Evolutionary conservation across 2,113 vertebrate genomes (phyloP).

Genomic region (Poecilia latipinna): DNA sequence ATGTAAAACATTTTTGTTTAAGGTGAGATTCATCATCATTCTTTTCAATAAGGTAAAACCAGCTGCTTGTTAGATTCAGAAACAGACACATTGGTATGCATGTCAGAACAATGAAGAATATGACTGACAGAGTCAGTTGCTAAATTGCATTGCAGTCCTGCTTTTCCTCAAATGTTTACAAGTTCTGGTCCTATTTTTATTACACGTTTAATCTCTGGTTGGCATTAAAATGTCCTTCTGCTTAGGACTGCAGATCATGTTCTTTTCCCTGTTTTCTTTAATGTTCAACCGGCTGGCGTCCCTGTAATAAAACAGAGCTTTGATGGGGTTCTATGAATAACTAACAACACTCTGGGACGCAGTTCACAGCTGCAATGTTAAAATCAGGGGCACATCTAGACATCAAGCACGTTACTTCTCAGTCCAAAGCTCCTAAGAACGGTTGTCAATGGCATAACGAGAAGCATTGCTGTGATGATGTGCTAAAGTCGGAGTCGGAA

Average conservation of each 20-base stretch:
- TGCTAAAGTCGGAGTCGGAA: too few relatives aligned
- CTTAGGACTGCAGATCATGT: not conserved
- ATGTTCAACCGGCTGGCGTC: not conserved
- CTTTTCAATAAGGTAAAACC: not conserved
- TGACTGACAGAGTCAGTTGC: not conserved
- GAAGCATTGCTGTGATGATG: too few relatives aligned
- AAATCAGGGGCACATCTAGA: too few relatives aligned
- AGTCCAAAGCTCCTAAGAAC: too few relatives aligned
- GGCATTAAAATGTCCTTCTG: not conserved
- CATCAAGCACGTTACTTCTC: too few relatives aligned
- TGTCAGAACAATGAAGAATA: conserved; percentile 3
- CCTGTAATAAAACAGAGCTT: not conserved
- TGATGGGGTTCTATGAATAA: not conserved
- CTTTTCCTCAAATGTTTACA: not conserved
- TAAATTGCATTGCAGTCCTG: not conserved
- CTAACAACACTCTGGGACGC: not conserved
- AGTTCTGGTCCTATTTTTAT: not conserved
- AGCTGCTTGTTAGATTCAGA: not conserved
- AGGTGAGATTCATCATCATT: too few relatives aligned
- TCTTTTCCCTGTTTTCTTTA: not conserved
- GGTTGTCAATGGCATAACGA: too few relatives aligned
- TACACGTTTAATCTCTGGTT: not conserved
- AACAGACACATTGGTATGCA: not conserved
- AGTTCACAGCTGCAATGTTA: too few relatives aligned
- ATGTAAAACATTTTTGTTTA: too few relatives aligned